A percentile compares a stretch with the other conserved stretches of the same genome.
Evolutionary conservation across 2,113 vertebrate genomes (phyloP).

Genomic region (Brachypodius melanocephalos): DNA sequence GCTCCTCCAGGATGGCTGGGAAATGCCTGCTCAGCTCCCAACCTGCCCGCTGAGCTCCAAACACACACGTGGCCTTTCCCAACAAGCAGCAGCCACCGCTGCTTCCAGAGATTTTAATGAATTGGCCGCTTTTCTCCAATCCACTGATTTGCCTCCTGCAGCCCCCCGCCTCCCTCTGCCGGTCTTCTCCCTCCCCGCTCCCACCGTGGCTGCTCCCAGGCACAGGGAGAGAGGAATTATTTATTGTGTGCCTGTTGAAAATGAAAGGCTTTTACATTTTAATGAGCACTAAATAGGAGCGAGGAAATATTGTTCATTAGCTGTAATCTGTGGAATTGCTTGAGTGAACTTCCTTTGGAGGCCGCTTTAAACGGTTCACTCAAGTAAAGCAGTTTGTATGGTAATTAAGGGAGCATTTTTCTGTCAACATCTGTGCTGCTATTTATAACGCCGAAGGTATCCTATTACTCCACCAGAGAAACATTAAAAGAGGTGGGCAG

Average conservation of each 20-base stretch:
- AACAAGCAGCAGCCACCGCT: neutral
- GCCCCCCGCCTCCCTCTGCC: neutral
- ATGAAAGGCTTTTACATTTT: constrained; percentile 88
- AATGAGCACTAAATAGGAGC: constrained; percentile 88
- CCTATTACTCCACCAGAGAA: constrained; percentile 67
- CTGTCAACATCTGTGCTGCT: constrained; percentile 95
- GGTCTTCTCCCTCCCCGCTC: constrained; percentile 39
- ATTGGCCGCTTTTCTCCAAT: constrained; percentile 18
- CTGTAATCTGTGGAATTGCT: constrained; percentile 87
- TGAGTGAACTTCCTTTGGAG: constrained; percentile 90
- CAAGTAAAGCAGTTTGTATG: constrained; percentile 98
- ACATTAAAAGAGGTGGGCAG: constrained; percentile 63
- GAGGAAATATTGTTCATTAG: constrained; percentile 90
- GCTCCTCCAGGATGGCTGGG: neutral
- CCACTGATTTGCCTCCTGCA: constrained; percentile 36
- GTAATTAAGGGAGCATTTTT: constrained; percentile 97
- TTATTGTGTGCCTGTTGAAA: constrained; percentile 84
- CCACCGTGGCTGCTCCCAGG: constrained; percentile 57
- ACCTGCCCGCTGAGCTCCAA: neutral
- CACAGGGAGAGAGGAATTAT: constrained; percentile 76
- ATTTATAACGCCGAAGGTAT: constrained; percentile 84
- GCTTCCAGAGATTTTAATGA: constrained; percentile 31
- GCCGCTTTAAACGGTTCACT: constrained; percentile 92
- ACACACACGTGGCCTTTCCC: neutral
- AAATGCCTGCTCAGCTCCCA: neutral